Base-by-base conservation (phyloP, 2,113 vertebrate genomes). In the Periophthalmus modestus region DNA sequence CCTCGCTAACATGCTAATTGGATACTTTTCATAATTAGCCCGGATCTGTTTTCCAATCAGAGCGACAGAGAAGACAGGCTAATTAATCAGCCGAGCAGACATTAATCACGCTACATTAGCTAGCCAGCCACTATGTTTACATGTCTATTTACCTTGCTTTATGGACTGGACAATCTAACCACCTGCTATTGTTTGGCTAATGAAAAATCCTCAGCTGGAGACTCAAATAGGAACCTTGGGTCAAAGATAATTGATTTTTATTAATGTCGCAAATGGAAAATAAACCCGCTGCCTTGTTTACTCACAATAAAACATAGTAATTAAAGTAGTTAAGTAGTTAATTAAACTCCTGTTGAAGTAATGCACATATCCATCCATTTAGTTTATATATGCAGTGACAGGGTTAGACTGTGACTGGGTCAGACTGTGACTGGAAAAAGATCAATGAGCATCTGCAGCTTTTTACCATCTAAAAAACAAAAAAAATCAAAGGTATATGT, bases 31-130 rank as follows among this genome's bases (percentile, higher is more conserved):
- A 79, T 88, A 87, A 89, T 85, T 81, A 87, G 74, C 83, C 72
- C n/a, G 81, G 81, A 77, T 82, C 78, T 73, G 66, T 82, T 84
- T 79, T 71, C 79, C 81, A 85, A 85, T 89, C 86, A 84, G 79
- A 78, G 69, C 79, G 77, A 82, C 77, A 80, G 79, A n/a, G 18
- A 78, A 74, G n/a, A 78, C 88, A 28, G 67, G 77, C 68, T 86
- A 87, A 89, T 90, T 90, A 84, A 72, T 79, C 23, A 71, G 79
- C 79, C n/a, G n/a, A n/a, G n/a, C n/a, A n/a, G n/a, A n/a, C n/a
- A n/a, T n/a, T n/a, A n/a, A 91, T 91, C 86, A 85, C 61, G 67
- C 59, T 57, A 54, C 57, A 87, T 92, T 85, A 88, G 65, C 71
- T 7, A 65, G 57, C 59, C 59, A 34, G 24, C 15, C 68, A 75